These are phyloP conservation scores for Etia nguti DNA, from an alignment of 2,113 vertebrate species.

Conservation along the genomic window DNA sequence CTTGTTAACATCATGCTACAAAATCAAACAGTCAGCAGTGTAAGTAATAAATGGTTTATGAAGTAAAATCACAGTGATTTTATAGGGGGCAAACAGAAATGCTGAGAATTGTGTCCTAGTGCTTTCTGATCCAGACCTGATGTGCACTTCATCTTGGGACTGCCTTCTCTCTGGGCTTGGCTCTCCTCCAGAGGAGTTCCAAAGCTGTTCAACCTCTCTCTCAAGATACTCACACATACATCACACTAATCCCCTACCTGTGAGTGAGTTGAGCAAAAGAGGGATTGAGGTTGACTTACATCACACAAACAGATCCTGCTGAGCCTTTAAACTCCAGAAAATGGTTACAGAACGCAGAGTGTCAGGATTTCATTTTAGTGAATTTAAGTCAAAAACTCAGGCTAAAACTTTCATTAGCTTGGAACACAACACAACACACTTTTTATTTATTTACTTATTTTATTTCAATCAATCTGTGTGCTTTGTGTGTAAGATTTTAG, in stretches of 20 bases:
- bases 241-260: slow-evolving; percentile 45
- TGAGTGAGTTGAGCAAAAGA: slow-evolving; percentile 3
- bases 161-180: background rate
- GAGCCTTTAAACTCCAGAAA: slow-evolving; percentile 7
- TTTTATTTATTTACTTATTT: background rate
- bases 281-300: slow-evolving; percentile 62
- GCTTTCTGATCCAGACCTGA: slow-evolving; percentile 1
- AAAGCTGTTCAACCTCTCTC: slow-evolving; percentile 45
- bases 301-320: background rate
- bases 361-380: background rate
- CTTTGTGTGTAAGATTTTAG: background rate
- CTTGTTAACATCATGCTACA: background rate
- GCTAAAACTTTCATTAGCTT: background rate
- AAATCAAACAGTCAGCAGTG: background rate
- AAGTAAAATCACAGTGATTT: background rate
- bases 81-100: background rate
- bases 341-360: background rate
- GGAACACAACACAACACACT: background rate
- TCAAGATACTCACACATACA: slow-evolving; percentile 29
- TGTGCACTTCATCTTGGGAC: background rate
- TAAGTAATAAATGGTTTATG: background rate
- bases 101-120: background rate
- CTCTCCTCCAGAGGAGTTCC: background rate
- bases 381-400: background rate
- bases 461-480: background rate